Percentiles rank a stretch among this genome's conserved stretches.
Evolutionary conservation across 2,113 vertebrate genomes (phyloP).

Genomic region (Pao palembangensis): DNA sequence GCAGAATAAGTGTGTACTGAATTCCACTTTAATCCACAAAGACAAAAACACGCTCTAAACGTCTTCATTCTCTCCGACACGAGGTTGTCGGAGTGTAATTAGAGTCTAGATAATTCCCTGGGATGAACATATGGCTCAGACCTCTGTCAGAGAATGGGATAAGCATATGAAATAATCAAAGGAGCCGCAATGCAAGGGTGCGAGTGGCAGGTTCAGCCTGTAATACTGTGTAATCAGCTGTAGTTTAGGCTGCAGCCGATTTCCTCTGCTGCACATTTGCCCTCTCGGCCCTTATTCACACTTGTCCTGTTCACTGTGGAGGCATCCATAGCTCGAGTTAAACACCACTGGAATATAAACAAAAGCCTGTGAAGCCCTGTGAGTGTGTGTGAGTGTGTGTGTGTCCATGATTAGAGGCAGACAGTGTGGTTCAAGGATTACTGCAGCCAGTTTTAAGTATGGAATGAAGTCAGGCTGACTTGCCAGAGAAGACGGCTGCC

Average conservation of each 20-base stretch:
- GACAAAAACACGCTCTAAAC: conserved; percentile 2
- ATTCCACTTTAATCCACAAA: conserved; percentile 20
- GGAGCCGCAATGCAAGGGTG: background rate
- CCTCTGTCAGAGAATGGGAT: conserved; percentile 19
- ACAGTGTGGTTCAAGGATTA: too few species aligned
- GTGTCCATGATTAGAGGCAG: background rate
- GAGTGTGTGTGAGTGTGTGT: background rate
- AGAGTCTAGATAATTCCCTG: conserved; percentile 18
- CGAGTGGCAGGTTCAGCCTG: conserved; percentile 12
- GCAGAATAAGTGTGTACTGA: conserved; percentile 11
- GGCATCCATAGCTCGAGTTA: conserved; percentile 40
- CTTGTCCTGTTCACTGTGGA: conserved; percentile 18
- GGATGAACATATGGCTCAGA: conserved; percentile 9
- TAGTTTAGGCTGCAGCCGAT: conserved; percentile 1
- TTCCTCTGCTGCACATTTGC: background rate
- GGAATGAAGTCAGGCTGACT: background rate
- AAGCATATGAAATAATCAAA: conserved; percentile 14
- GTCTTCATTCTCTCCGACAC: conserved; percentile 26
- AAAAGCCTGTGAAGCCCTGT: conserved; percentile 6
- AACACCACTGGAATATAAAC: conserved; percentile 26
- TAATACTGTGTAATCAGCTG: conserved; percentile 17
- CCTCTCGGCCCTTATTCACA: background rate
- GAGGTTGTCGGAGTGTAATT: conserved; percentile 32
- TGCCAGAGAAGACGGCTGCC: background rate
- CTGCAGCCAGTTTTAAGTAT: background rate